phyloP scores from a whole-genome alignment of 2,888 invertebrate genomes.

The Drosophila eohydei region DNA sequence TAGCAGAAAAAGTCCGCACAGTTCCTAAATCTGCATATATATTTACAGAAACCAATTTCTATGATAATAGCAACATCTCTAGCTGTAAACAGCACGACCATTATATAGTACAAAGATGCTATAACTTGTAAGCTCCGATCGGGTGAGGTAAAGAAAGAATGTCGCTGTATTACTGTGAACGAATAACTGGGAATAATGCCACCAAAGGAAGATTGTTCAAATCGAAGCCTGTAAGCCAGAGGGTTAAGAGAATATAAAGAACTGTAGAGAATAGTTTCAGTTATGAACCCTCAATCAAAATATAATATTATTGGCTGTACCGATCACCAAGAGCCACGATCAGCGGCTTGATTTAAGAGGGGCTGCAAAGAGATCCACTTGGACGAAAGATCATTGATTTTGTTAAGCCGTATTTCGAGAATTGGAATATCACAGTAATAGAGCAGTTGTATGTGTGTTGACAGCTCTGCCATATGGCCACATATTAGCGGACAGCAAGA shows the following conservation, averaged over 20 bases:
- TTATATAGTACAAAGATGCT: background rate
- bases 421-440: no score
- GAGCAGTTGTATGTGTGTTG: no score
- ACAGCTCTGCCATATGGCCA: no score
- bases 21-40: conserved; percentile 14
- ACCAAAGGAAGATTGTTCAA: conserved; percentile 30
- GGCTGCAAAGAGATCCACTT: no score
- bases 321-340: no score
- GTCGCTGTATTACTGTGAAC: background rate
- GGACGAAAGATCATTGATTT: no score
- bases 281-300: no score
- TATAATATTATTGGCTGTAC: no score
- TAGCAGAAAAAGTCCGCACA: conserved; percentile 14
- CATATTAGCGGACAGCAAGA: no score
- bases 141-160: conserved; percentile 21
- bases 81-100: background rate
- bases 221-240: background rate
- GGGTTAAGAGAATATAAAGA: background rate
- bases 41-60: conserved; percentile 2
- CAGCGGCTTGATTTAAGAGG: no score
- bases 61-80: background rate
- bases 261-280: no score
- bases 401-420: no score
- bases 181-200: conserved; percentile 7
- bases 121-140: fast-evolving